Evolutionary conservation across 2,888 invertebrate genomes (phyloP).

Genomic region (Flabesymbios commensalis): DNA sequence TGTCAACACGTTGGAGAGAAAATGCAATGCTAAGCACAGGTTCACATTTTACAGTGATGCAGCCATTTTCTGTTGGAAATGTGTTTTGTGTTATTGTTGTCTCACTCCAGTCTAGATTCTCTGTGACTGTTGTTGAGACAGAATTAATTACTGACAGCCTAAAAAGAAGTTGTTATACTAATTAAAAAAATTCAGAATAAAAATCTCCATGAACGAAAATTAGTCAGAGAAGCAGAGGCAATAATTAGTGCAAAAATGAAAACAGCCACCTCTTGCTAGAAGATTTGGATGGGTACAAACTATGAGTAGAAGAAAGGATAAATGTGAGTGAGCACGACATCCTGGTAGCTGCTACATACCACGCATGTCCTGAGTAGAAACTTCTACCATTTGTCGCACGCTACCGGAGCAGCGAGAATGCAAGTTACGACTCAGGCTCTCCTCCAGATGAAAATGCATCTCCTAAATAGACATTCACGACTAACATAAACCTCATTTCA

Average conservation of each 20-base stretch:
- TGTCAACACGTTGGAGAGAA: no score
- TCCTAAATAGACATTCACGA: conserved; percentile 62
- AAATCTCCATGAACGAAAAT: background rate
- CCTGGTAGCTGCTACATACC: conserved; percentile 38
- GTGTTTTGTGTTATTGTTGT: no score
- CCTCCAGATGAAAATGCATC: conserved; percentile 87
- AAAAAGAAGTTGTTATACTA: no score
- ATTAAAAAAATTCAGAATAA: background rate
- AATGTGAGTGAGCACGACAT: background rate
- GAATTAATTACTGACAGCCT: no score
- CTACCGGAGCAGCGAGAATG: conserved; percentile 69
- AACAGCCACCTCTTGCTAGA: background rate
- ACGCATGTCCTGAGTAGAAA: conserved; percentile 43
- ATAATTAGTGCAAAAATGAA: background rate
- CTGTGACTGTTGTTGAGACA: no score
- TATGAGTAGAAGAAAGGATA: background rate
- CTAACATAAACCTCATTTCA: no score
- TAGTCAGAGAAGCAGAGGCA: conserved; percentile 1
- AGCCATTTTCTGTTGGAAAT: no score
- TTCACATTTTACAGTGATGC: no score
- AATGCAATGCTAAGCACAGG: no score
- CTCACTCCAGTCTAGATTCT: no score
- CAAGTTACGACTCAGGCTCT: conserved; percentile 81
- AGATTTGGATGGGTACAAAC: background rate
- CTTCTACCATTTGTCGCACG: conserved; percentile 43